A percentile compares a stretch with the other conserved stretches of the same genome.
Evolutionary conservation across 1,140 invertebrate genomes (phyloP).

Genomic region (Papilio polyxenes): DNA sequence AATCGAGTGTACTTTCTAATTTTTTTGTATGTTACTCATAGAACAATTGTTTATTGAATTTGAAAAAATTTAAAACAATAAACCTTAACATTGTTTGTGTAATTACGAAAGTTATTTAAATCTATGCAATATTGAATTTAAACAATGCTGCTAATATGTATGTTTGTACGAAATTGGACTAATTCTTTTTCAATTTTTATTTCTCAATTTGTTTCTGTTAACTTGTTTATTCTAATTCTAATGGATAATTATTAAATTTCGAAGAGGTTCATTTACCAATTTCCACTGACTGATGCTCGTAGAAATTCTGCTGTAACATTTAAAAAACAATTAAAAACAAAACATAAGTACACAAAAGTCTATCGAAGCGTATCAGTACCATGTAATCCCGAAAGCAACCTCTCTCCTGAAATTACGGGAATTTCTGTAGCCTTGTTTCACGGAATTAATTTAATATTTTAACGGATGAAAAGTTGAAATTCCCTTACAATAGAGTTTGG

Average conservation of each 20-base stretch:
- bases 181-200: too few relatives aligned
- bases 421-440: constrained; percentile 37
- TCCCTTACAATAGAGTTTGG: constrained; percentile 37
- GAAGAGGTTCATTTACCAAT: too few relatives aligned
- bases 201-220: too few relatives aligned
- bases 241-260: too few relatives aligned
- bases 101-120: background rate
- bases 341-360: constrained; percentile 31
- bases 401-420: constrained; percentile 23
- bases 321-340: background rate
- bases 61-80: constrained; percentile 7
- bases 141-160: background rate
- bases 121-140: background rate
- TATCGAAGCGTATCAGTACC: constrained; percentile 12
- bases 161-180: background rate
- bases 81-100: background rate
- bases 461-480: constrained; percentile 36
- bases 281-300: background rate
- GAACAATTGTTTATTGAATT: constrained; percentile 17
- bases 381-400: background rate
- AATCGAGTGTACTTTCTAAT: constrained; percentile 20
- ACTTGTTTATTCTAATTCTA: too few relatives aligned
- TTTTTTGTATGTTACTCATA: constrained; percentile 8
- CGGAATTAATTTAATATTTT: constrained; percentile 43
- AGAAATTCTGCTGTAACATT: too few relatives aligned